These are phyloP conservation scores for Pogonocherus hispidulus DNA, from an alignment of 2,888 invertebrate genomes.

Conservation along the genomic window DNA sequence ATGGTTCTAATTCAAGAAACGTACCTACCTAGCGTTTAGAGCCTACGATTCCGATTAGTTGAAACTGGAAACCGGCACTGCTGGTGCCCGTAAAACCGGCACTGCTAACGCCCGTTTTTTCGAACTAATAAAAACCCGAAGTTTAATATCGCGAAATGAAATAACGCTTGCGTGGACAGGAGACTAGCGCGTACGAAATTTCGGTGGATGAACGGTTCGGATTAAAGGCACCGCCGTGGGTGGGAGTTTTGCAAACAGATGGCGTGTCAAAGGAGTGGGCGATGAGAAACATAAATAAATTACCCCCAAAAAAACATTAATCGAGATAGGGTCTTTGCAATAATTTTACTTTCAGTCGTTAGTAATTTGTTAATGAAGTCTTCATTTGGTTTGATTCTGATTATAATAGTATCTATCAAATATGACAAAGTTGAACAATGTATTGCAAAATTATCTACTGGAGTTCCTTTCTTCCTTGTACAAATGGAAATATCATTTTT, in stretches of 20 bases:
- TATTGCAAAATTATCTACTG: too few relatives aligned
- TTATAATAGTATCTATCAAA: too few relatives aligned
- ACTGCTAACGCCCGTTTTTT: background rate
- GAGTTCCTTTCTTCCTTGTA: too few relatives aligned
- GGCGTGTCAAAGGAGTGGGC: slow-evolving; percentile 14
- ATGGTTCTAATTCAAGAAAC: too few relatives aligned
- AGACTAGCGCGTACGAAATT: slow-evolving; percentile 9
- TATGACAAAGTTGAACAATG: too few relatives aligned
- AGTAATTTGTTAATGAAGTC: too few relatives aligned
- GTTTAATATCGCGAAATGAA: slow-evolving; percentile 63
- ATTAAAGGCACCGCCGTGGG: slow-evolving; percentile 11
- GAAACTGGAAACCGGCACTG: too few relatives aligned
- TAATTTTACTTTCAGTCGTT: too few relatives aligned
- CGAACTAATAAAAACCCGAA: slow-evolving; percentile 59
- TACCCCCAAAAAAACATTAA: background rate
- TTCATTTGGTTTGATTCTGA: too few relatives aligned
- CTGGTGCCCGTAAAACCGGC: background rate
- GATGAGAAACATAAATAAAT: slow-evolving; percentile 7
- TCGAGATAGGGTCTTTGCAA: too few relatives aligned
- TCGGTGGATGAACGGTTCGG: slow-evolving; percentile 9
- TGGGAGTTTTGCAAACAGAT: slow-evolving; percentile 10
- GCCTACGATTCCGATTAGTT: too few relatives aligned
- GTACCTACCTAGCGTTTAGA: slow-evolving; percentile 13
- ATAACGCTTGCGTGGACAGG: slow-evolving; percentile 60
- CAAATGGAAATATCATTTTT: too few relatives aligned